Evolutionary conservation across 1,140 invertebrate genomes (phyloP), one percentile per base, ranked within the genome.

Genomic region (Maniola jurtina): DNA sequence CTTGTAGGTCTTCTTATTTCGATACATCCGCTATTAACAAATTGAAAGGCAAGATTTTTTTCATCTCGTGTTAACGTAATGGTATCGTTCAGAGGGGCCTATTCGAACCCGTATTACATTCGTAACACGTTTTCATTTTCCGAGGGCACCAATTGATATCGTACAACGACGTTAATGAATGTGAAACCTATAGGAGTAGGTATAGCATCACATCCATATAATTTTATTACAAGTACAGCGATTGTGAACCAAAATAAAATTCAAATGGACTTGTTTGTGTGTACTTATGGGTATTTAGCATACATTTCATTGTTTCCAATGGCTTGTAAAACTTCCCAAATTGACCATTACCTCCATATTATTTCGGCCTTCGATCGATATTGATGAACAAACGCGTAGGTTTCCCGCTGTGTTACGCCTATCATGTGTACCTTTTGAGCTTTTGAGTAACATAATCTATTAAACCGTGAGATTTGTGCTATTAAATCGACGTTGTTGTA

Each of bases 61-160:
- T 55, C 50, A 45, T 14, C 62, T 33, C 33, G 62, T 64, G 48
- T 61, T 69, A 69, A 69, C 61, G 62, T 48, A 69, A 69, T 61
- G 61, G 35, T 56, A 61, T 52, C 67, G 50, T 55, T 61, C 62
- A 64, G 56, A 69, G 58, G 57, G 61, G 57, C 57, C 60, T 38
- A 64, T 56, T 64, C 55, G 33, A 52, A 42, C 35, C 35, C 67
- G 50, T 57, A 69, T 69, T 64, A 69, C 62, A 69, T 69, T 69
- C 67, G 67, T 61, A 69, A 64, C 67, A 64, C 67, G 67, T 69
- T 60, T 69, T 69, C 67, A 69, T 69, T 69, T 69, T 64, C 58
- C 62, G 67, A 61, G 66, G 47, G 57, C 57, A 61, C 61, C 61
- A 61, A 69, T 69, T 69, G 67, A 69, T 69, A 69, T 48, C 40